Percentiles rank a stretch among this genome's conserved stretches.
Evolutionary conservation across 2,888 invertebrate genomes (phyloP).

Genomic region (Callyntrura guangdongensis): DNA sequence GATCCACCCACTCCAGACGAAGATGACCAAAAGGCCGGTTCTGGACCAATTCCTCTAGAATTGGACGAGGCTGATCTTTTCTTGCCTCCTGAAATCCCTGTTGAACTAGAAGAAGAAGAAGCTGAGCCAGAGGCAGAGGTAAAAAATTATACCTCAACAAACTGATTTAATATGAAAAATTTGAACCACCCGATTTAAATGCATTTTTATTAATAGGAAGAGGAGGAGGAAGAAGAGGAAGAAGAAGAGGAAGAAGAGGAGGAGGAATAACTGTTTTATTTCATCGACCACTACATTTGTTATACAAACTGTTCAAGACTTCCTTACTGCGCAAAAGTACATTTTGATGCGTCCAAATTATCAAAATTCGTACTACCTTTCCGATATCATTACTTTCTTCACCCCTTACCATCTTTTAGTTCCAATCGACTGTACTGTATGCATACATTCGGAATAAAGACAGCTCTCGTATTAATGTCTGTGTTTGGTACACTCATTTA

Average conservation of each 20-base stretch:
- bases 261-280: conserved; percentile 58
- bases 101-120: no score
- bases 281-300: conserved; percentile 54
- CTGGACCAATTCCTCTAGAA: conserved; percentile 86
- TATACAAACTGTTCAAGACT: conserved; percentile 59
- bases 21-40: conserved; percentile 91
- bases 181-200: not conserved
- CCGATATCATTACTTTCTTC: conserved; percentile 7
- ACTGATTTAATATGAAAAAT: not conserved
- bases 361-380: conserved; percentile 39
- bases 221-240: conserved; percentile 75
- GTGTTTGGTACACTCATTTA: not conserved
- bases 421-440: conserved; percentile 50
- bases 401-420: conserved; percentile 33
- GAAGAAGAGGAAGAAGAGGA: conserved; percentile 79
- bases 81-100: conserved; percentile 88
- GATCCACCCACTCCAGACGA: conserved; percentile 96
- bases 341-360: conserved; percentile 1
- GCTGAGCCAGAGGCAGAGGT: conserved; percentile 90
- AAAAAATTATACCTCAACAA: conserved; percentile 85
- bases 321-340: conserved; percentile 49
- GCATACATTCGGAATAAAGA: conserved; percentile 66
- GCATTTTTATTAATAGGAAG: conserved; percentile 85
- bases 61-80: conserved; percentile 89
- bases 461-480: conserved; percentile 50